phyloP scores from a whole-genome alignment of 2,797 vertebrate species.

The Salarias fasciatus region DNA sequence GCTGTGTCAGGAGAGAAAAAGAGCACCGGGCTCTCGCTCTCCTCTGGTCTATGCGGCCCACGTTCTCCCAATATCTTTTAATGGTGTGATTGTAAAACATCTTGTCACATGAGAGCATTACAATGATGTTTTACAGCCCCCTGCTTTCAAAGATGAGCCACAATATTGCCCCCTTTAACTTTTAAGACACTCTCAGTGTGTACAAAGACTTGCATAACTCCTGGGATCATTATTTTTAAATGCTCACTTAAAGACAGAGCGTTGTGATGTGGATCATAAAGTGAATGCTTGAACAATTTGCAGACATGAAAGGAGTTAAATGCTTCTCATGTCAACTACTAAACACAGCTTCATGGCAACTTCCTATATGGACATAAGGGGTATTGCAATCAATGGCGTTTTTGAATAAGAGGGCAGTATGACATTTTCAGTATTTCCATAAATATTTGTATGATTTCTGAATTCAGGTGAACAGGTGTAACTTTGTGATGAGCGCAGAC shows the following conservation, averaged over 20 bases:
- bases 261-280: slow-evolving; percentile 62
- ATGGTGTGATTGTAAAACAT: slow-evolving; percentile 71
- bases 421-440: background rate
- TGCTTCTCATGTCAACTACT: background rate
- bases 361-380: background rate
- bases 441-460: background rate
- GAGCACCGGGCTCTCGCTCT: slow-evolving; percentile 23
- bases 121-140: slow-evolving; percentile 71
- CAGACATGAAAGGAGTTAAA: slow-evolving; percentile 23
- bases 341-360: slow-evolving; percentile 1
- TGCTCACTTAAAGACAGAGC: slow-evolving; percentile 52
- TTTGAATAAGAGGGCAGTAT: background rate
- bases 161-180: slow-evolving; percentile 70
- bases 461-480: background rate
- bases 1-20: slow-evolving; percentile 56
- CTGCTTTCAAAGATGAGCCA: slow-evolving; percentile 68
- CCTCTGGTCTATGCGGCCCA: slow-evolving; percentile 31
- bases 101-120: slow-evolving; percentile 72
- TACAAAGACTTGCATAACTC: slow-evolving; percentile 68
- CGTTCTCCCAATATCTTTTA: slow-evolving; percentile 56
- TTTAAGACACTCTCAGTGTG: slow-evolving; percentile 64
- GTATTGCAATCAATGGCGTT: no score
- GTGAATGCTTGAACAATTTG: slow-evolving; percentile 51
- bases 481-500: background rate
- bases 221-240: slow-evolving; percentile 64